Base-by-base conservation (phyloP, 2,113 vertebrate genomes). In the Hylia prasina region DNA sequence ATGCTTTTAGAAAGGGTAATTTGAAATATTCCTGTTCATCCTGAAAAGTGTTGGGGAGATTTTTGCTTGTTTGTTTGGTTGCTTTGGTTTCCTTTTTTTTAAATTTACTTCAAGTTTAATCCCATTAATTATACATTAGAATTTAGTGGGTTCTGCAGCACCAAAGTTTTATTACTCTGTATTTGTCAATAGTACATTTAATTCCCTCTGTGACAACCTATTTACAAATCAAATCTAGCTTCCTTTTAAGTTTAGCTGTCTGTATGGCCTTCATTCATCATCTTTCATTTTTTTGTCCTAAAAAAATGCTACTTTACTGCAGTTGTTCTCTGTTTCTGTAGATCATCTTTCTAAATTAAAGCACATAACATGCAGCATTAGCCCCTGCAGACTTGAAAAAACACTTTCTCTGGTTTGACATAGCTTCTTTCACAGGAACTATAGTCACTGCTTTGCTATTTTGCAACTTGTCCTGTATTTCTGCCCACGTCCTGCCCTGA, bases 141-240 rank as follows among this genome's bases (percentile, higher is more conserved):
- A 71, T 94, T 90, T 87, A 83, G 71, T 56, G 69, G 13, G 6
- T 1, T 95, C 94, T 89, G 37, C 48, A 82, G 15, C 56, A 64
- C 63, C 90, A 31, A 70, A 69, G 11, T 90, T 96, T 65, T 94
- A 71, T 91, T 70, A n/a, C 19, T 89, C 90, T 65, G 14, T 69
- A 61, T 90, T 94, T 76, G 20, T 90, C 70, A 89, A 69, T 94
- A 85, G 76, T 69, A 21, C 33, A 71, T 80, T 78, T 92, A 79
- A 68, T 64, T 89, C 28, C 30, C 12, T 54, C 33, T 68, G 15
- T 82, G 64, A 72, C 35, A 86, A 63, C 11, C 8, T 95, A 65
- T 93, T 94, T 95, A 82, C 10, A 82, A 93, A 94, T 65, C 76
- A 90, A 87, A 92, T 84, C 27, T 72, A 73, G 78, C 25, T 58